Percentiles rank a stretch among this genome's conserved stretches.
Evolutionary conservation across 2,797 vertebrate genomes (phyloP).

Genomic region (Mormyrops attenuatus): DNA sequence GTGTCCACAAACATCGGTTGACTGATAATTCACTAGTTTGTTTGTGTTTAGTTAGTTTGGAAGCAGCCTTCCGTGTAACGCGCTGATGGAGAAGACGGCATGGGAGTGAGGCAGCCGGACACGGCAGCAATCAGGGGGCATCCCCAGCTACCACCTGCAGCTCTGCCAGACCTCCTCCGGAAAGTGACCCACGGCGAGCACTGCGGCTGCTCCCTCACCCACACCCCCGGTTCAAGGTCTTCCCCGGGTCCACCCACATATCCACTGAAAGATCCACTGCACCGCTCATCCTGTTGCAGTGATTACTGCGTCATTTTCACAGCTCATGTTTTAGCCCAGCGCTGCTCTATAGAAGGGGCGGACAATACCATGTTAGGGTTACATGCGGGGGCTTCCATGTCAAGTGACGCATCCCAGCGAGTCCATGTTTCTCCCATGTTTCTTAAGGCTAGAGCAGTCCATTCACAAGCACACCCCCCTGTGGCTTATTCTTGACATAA

Average conservation of each 20-base stretch:
- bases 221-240: neutral
- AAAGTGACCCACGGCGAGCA: neutral
- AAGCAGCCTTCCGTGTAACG: neutral
- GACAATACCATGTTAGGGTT: neutral
- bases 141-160: neutral
- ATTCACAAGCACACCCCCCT: neutral
- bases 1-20: neutral
- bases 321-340: neutral
- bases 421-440: neutral
- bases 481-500: neutral
- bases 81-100: neutral
- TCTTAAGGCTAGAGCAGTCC: neutral
- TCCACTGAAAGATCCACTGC: neutral
- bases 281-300: neutral
- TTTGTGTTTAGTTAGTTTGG: neutral
- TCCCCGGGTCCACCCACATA: neutral
- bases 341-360: neutral
- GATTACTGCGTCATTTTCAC: neutral
- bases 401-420: neutral
- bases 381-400: neutral
- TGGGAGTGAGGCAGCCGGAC: neutral
- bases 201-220: neutral
- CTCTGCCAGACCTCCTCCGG: neutral
- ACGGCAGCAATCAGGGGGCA: neutral
- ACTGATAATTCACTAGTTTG: neutral